phyloP scores from a whole-genome alignment of 2,113 vertebrate genomes.

The Semnopithecus entellus region DNA sequence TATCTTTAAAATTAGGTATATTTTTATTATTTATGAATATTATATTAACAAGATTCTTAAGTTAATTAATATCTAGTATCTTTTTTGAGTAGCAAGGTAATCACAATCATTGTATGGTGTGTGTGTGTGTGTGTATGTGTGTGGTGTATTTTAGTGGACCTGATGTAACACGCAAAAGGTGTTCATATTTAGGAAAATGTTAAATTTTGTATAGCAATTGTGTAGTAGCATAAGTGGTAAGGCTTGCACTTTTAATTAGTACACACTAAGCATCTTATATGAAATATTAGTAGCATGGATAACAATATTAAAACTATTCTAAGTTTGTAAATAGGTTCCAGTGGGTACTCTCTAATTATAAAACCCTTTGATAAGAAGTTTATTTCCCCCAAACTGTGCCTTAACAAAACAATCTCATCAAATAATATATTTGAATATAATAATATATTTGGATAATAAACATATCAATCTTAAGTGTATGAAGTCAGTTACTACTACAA shows the following conservation, averaged over 20 bases:
- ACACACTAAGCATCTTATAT: no score
- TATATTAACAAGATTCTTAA: not conserved
- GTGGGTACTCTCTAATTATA: constrained; percentile 43
- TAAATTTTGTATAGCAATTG: not conserved
- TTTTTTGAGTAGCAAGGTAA: not conserved
- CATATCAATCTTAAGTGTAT: not conserved
- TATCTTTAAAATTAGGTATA: not conserved
- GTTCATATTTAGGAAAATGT: not conserved
- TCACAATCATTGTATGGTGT: not conserved
- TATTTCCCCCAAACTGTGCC: constrained; percentile 6
- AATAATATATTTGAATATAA: not conserved
- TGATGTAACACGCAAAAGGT: not conserved
- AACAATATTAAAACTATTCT: constrained; percentile 67
- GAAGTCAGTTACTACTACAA: not conserved
- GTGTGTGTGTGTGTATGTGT: not conserved
- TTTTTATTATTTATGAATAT: not conserved
- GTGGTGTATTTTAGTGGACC: not conserved
- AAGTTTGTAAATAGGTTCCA: constrained; percentile 60
- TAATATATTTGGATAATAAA: not conserved
- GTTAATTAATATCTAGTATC: not conserved
- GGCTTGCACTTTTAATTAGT: not conserved
- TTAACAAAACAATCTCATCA: not conserved
- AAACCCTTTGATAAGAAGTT: constrained; percentile 27
- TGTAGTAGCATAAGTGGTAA: not conserved
- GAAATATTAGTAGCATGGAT: not conserved